These are phyloP conservation scores for Clarias magur DNA, from an alignment of 2,113 vertebrate species.

Conservation along the genomic window DNA sequence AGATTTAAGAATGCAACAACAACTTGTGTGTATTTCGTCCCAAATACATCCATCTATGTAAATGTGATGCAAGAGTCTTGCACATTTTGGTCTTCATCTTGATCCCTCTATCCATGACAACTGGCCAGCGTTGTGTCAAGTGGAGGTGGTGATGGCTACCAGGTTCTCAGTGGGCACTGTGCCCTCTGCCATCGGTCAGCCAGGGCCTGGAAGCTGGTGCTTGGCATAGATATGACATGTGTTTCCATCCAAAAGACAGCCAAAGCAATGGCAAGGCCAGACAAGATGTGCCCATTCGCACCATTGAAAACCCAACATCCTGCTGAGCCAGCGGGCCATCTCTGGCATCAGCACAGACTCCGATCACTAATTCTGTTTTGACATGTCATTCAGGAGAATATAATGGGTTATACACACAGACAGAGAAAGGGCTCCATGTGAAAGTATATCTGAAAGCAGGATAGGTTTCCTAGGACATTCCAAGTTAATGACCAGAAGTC, in stretches of 20 bases:
- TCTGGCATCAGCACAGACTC: slow-evolving; percentile 67
- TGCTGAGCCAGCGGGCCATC: slow-evolving; percentile 72
- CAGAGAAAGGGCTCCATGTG: neutral
- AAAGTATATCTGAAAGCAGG: slow-evolving; percentile 17
- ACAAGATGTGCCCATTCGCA: slow-evolving; percentile 72
- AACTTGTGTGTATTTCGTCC: neutral
- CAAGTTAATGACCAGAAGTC: neutral
- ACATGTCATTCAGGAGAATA: slow-evolving; percentile 68
- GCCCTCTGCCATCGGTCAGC: slow-evolving; percentile 50
- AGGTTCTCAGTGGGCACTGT: slow-evolving; percentile 61
- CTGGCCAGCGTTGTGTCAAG: slow-evolving; percentile 25
- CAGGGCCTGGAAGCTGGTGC: slow-evolving; percentile 63
- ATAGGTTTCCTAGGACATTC: neutral
- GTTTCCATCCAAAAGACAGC: slow-evolving; percentile 67
- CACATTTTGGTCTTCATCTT: neutral
- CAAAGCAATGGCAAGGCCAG: slow-evolving; percentile 66
- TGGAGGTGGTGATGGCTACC: slow-evolving; percentile 57
- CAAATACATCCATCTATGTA: no score
- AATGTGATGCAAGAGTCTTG: neutral
- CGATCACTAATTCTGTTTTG: slow-evolving; percentile 68
- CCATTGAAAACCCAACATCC: slow-evolving; percentile 67
- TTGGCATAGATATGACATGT: slow-evolving; percentile 76
- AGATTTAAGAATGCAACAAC: neutral
- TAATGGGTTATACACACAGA: slow-evolving; percentile 23
- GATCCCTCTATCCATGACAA: neutral